phyloP scores from a whole-genome alignment of 2,113 vertebrate genomes.

The Barbus barbus region DNA sequence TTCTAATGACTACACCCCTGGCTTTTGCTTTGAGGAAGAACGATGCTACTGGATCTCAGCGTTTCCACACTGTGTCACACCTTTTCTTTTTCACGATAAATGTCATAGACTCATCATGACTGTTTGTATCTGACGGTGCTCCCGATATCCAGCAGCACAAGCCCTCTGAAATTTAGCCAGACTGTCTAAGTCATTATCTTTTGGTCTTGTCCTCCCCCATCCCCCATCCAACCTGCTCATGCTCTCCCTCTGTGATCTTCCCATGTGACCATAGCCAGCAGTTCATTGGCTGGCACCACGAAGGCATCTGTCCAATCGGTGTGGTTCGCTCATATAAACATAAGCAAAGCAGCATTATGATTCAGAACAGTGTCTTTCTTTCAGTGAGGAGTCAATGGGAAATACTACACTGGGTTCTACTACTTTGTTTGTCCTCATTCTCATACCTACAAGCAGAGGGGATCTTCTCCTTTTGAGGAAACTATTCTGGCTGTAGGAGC shows the following conservation, averaged over 20 bases:
- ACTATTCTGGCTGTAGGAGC: neutral
- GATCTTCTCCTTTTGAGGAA: neutral
- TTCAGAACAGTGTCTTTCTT: conserved; percentile 33
- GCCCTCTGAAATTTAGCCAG: neutral
- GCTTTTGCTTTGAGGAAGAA: conserved; percentile 17
- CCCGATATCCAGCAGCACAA: neutral
- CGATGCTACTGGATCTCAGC: conserved; percentile 1
- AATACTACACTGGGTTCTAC: conserved; percentile 2
- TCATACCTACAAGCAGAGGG: neutral
- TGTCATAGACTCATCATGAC: neutral
- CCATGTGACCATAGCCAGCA: conserved; percentile 43
- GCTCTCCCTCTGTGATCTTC: conserved; percentile 38
- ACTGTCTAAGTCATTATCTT: conserved; percentile 7
- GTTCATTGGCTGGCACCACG: conserved; percentile 46
- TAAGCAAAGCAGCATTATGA: conserved; percentile 51
- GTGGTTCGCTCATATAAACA: conserved; percentile 45
- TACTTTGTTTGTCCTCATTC: neutral
- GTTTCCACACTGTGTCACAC: neutral
- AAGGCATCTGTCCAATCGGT: conserved; percentile 47
- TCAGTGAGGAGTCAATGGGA: conserved; percentile 21
- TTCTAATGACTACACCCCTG: conserved; percentile 50
- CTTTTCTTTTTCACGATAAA: neutral
- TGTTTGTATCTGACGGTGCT: neutral
- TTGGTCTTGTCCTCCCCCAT: conserved; percentile 24
- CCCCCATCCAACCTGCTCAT: conserved; percentile 27